Evolutionary conservation across 2,797 vertebrate species (phyloP), one percentile per base, ranked within the genome.

Genomic region (Sebastes taczanowskii): DNA sequence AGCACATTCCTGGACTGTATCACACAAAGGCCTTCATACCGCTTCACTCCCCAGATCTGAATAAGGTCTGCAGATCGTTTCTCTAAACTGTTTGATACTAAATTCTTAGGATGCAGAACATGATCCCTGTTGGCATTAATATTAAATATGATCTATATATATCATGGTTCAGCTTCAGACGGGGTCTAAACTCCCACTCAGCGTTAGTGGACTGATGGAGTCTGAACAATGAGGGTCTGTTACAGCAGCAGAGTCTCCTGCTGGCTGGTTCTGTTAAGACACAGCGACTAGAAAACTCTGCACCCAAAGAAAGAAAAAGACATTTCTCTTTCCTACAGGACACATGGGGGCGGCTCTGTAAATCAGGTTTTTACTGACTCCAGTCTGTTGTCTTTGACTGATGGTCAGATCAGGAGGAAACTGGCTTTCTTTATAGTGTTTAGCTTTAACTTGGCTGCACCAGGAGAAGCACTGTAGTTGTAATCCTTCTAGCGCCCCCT

Each of bases 211-310:
- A n/a, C 69, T 34, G 52, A 42, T 42, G 61, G 61, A 42, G 49
- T 3, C 25, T 58, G 67, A 78, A 78, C 60, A 79, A 79, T 60
- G 77, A 65, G 63, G 3, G 70, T 73, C 55, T 80, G 77, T 73
- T 61, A 18, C 38, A 52, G 70, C 69, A 23, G 52, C 38, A 65
- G 60, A 65, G 60, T 25, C 66, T 71, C 69, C 70, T 66, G 42
- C 62, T 65, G 77, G 7, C 53, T 59, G 25, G 4, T 6, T 64
- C 35, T 32, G 49, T 13, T 14, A 18, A 8, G 58, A 77, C 59
- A 69, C 56, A 25, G 60, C 16, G 6, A 38, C 49, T 6, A 59
- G 7, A 75, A 46, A 59, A 66, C 34, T 66, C 52, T 56, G 49
- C 4, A n/a, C 4, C 34, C 9, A 23, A 59, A 75, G 25, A 49